These are phyloP conservation scores for Patiria pectinifera DNA, from an alignment of 53 echinoderm and acorn worm species.

Conservation along the genomic window DNA sequence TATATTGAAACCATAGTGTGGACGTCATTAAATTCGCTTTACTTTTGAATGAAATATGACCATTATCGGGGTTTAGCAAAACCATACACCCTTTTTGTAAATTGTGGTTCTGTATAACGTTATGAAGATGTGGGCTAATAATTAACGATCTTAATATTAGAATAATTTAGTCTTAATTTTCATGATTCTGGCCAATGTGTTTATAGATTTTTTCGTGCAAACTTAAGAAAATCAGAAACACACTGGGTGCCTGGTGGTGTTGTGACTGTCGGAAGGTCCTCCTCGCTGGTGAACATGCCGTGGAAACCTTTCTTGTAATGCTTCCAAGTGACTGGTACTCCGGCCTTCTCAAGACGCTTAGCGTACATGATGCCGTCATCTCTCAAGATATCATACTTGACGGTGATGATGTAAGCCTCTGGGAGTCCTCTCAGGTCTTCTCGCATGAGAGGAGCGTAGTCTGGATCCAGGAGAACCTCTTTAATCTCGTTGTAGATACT, in stretches of 20 bases:
- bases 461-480: conserved; percentile 59
- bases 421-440: conserved; percentile 66
- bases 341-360: conserved; percentile 78
- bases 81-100: no score
- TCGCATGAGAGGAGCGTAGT: conserved; percentile 80
- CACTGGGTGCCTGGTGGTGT: not conserved
- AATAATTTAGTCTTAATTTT: not conserved
- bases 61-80: no score
- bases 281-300: conserved; percentile 22
- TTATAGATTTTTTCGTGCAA: not conserved
- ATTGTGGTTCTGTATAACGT: no score
- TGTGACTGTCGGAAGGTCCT: not conserved
- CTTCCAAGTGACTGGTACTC: conserved; percentile 68
- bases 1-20: no score
- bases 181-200: not conserved
- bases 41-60: no score
- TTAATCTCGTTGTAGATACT: conserved; percentile 66
- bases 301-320: conserved; percentile 66
- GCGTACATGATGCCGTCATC: conserved; percentile 69
- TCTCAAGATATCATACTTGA: conserved; percentile 75
- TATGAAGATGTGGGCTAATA: no score
- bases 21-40: no score
- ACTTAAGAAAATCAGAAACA: not conserved
- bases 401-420: conserved; percentile 77
- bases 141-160: not conserved